phyloP scores from a whole-genome alignment of 2,797 vertebrate genomes.

The Hapalemur alaotrensis region DNA sequence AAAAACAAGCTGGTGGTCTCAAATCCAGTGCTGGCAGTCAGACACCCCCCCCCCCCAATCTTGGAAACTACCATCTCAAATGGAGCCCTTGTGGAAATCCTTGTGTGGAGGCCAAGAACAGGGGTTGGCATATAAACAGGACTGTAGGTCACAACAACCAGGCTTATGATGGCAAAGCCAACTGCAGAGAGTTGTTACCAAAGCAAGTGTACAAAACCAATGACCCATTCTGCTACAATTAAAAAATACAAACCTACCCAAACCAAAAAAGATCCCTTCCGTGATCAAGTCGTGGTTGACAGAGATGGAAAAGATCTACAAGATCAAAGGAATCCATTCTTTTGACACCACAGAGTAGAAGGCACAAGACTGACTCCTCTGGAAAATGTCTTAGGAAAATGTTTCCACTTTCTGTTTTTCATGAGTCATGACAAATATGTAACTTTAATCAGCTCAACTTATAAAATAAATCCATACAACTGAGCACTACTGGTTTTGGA shows the following conservation, averaged over 20 bases:
- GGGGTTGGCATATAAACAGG: slow-evolving; percentile 60
- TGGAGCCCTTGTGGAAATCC: slow-evolving; percentile 66
- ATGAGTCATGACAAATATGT: slow-evolving; percentile 4
- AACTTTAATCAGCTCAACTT: background rate
- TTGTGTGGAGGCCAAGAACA: slow-evolving; percentile 67
- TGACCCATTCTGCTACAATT: background rate
- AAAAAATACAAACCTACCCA: background rate
- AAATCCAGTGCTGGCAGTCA: slow-evolving; percentile 45
- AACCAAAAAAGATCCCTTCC: background rate
- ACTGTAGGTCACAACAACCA: slow-evolving; percentile 17
- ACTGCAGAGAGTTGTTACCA: background rate
- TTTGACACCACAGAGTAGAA: background rate
- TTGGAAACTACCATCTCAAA: slow-evolving; percentile 63
- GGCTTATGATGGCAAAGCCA: background rate
- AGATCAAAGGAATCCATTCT: background rate
- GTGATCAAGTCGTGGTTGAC: background rate
- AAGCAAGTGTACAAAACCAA: slow-evolving; percentile 34
- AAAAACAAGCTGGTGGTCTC: slow-evolving; percentile 76
- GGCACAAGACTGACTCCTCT: background rate
- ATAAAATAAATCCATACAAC: background rate
- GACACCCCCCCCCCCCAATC: slow-evolving; percentile 7
- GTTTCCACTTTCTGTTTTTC: background rate
- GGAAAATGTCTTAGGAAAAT: slow-evolving; percentile 29
- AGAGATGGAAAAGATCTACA: background rate
- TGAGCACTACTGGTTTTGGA: background rate